Evolutionary conservation across 1,140 invertebrate species (phyloP).

Genomic region (Aphelenchoides avenae): DNA sequence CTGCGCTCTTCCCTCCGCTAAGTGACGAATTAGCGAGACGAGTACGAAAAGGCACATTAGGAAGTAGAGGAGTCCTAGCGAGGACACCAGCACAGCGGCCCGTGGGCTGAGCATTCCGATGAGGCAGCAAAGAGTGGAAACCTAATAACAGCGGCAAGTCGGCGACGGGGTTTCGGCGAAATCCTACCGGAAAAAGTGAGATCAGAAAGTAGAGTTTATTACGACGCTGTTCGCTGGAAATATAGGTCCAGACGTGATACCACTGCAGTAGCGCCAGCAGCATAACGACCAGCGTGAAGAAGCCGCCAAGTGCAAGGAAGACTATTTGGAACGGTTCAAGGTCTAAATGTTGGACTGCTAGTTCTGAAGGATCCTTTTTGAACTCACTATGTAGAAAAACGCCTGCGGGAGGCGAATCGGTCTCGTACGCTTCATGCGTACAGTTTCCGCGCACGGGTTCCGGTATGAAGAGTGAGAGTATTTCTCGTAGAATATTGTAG

Average conservation of each 20-base stretch:
- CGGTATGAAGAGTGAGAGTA: neutral
- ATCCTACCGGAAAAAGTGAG: conserved; percentile 36
- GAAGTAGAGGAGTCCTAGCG: conserved; percentile 39
- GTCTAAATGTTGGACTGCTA: neutral
- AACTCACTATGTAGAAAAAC: conserved; percentile 4
- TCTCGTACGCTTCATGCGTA: neutral
- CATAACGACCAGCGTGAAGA: conserved; percentile 15
- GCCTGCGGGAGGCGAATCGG: conserved; percentile 4
- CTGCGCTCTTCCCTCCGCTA: conserved; percentile 16
- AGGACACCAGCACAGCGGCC: conserved; percentile 30
- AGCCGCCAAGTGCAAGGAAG: neutral
- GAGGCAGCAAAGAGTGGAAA: conserved; percentile 30
- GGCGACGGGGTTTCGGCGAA: neutral
- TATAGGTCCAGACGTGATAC: conserved; percentile 27
- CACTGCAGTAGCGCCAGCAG: conserved; percentile 29
- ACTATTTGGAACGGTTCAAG: conserved; percentile 2
- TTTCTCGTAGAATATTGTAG: neutral
- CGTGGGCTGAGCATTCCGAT: conserved; percentile 38
- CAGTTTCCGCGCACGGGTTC: neutral
- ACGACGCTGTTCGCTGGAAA: conserved; percentile 32
- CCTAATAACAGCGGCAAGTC: conserved; percentile 6
- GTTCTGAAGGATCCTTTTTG: neutral
- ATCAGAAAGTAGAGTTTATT: conserved; percentile 45
- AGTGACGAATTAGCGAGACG: conserved; percentile 37
- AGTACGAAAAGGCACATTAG: conserved; percentile 38